A percentile compares a stretch with the other conserved stretches of the same genome.
These are phyloP conservation scores for Myotis planiceps DNA, from an alignment of 2,797 vertebrate genomes.

Conservation along the genomic window DNA sequence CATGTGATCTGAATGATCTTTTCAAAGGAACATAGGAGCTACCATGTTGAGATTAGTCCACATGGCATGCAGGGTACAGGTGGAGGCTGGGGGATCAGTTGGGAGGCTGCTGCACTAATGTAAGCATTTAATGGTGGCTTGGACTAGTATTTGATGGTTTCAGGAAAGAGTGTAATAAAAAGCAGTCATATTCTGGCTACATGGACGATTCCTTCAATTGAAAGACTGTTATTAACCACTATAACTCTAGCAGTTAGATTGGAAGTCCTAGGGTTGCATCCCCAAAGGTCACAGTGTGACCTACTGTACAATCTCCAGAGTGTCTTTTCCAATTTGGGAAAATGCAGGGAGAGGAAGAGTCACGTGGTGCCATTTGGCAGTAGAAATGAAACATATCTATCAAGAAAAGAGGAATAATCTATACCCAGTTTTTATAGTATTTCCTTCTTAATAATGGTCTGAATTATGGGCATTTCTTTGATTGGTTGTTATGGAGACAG, in stretches of 20 bases:
- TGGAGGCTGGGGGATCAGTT: background rate
- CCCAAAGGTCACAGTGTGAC: background rate
- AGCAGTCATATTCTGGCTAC: background rate
- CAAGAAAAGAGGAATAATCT: background rate
- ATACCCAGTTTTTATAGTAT: background rate
- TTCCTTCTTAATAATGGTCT: conserved; percentile 26
- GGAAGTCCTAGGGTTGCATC: background rate
- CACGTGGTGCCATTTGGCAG: background rate
- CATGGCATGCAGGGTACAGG: background rate
- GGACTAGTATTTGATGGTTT: background rate
- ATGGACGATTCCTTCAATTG: background rate
- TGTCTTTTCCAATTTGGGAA: background rate
- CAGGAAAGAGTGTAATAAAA: background rate
- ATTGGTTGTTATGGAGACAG: background rate
- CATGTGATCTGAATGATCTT: background rate
- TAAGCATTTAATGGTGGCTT: background rate
- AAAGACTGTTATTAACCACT: background rate
- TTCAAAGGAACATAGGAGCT: background rate
- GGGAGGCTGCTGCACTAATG: background rate
- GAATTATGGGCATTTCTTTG: background rate
- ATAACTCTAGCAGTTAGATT: background rate
- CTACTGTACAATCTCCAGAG: background rate
- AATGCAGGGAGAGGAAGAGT: background rate
- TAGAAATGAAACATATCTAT: background rate
- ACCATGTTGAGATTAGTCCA: background rate